These are phyloP conservation scores for Drosophila macrospina DNA, from an alignment of 2,888 invertebrate genomes.

Conservation along the genomic window DNA sequence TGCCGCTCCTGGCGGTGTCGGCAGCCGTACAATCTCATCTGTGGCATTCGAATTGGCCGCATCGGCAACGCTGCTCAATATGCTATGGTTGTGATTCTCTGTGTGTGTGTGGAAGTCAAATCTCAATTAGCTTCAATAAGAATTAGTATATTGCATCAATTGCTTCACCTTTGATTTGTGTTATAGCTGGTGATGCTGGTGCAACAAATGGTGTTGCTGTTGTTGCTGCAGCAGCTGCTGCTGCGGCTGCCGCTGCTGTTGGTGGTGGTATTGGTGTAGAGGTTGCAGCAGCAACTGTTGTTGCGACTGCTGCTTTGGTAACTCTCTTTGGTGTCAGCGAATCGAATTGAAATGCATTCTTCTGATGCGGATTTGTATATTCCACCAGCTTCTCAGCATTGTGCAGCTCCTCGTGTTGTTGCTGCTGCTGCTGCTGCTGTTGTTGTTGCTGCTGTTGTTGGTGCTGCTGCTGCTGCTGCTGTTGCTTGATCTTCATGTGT, in stretches of 20 bases:
- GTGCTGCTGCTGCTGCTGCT: conserved; percentile 30
- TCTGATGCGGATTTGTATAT: conserved; percentile 83
- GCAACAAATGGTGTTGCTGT: conserved; percentile 28
- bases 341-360: conserved; percentile 85
- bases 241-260: conserved; percentile 23
- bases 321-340: conserved; percentile 85
- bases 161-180: conserved; percentile 60
- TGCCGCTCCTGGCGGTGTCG: conserved; percentile 48
- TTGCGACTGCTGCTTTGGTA: conserved; percentile 68
- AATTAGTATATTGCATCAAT: neutral
- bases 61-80: conserved; percentile 67
- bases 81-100: conserved; percentile 75
- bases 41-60: conserved; percentile 75
- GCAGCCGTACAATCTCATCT: conserved; percentile 67
- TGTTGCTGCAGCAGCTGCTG: conserved; percentile 25
- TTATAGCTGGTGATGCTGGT: conserved; percentile 52
- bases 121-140: neutral
- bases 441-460: conserved; percentile 48
- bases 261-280: conserved; percentile 40
- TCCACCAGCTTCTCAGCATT: conserved; percentile 85
- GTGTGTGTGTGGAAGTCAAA: neutral
- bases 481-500: conserved; percentile 72
- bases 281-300: conserved; percentile 20
- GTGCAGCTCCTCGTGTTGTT: conserved; percentile 81
- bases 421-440: conserved; percentile 53